Evolutionary conservation across 2,113 vertebrate species (phyloP).

Genomic region (Callionymus lyra): DNA sequence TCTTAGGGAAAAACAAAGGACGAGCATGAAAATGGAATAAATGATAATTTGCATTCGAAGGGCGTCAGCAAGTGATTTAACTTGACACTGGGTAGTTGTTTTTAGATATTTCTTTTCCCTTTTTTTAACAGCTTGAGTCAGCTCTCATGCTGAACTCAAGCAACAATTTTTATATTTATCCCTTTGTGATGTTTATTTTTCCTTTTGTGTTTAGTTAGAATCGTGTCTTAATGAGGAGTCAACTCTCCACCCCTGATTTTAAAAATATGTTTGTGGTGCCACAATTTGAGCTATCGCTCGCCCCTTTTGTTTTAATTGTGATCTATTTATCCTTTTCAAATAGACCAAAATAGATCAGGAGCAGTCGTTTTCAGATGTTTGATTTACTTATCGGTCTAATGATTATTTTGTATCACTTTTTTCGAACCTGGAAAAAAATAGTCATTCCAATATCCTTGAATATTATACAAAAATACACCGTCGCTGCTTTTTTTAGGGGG

Average conservation of each 20-base stretch:
- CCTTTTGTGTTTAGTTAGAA: conserved; percentile 17
- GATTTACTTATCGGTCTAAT: neutral
- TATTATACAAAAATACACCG: no score
- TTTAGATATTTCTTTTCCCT: conserved; percentile 7
- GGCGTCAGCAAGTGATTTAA: conserved; percentile 23
- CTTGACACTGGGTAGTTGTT: conserved; percentile 23
- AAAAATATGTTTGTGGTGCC: conserved; percentile 36
- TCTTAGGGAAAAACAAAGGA: conserved; percentile 28
- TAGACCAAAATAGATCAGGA: conserved; percentile 33
- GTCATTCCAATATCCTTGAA: no score
- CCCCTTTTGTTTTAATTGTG: conserved; percentile 28
- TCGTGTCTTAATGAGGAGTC: conserved; percentile 37
- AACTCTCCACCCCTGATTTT: conserved; percentile 46
- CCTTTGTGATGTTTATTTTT: conserved; percentile 27
- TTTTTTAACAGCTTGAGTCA: conserved; percentile 29
- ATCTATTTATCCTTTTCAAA: conserved; percentile 29
- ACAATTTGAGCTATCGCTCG: conserved; percentile 42
- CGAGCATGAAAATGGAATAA: conserved; percentile 17
- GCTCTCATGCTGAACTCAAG: conserved; percentile 36
- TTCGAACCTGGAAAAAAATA: neutral
- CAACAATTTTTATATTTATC: conserved; percentile 17
- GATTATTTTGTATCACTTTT: neutral
- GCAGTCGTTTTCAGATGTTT: neutral
- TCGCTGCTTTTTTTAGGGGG: no score
- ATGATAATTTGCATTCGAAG: conserved; percentile 23